Base-by-base conservation (phyloP, 2,888 invertebrate genomes). In the Julus scanicus region DNA sequence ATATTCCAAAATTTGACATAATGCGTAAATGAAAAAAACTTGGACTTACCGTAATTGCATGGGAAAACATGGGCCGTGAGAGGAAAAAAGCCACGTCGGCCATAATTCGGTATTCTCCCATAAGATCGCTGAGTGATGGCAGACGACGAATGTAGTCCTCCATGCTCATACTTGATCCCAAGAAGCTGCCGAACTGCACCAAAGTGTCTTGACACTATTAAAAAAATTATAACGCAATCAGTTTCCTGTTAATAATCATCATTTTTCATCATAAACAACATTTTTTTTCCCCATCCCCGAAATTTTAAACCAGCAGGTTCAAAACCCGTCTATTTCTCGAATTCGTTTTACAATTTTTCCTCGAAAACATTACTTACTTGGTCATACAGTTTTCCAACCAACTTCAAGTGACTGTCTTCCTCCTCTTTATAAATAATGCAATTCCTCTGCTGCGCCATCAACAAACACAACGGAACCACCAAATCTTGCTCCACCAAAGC, bases 21-120 rank as follows among this genome's bases (percentile, higher is more conserved):
- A n/a, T n/a, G n/a, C n/a, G n/a, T n/a, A 84, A 88, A 4, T 20
- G 17, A 2, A 39, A 11, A 2, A 44, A 86, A 39, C 15, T 3
- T 87, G 84, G 89, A 93, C 94, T 94, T 93, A 96, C 96, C 92
- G 95, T 95, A 88, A 97, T 96, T 86, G 95, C 94, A 92, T 96
- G 96, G 85, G 96, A 95, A 91, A 98, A 95, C 93, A 98, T 97
- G 5, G 98, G 97, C 89, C 99, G 94, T 85, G 98, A 97, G 44
- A 99, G 94, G 93, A 98, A 99, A 93, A 99, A 99, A n/a, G 99
- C 99, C 0, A 98, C 97, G 92, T 99, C 99, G 0, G 97, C 95
- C 89, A 97, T 97, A 86, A 99, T 96, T 92, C 98, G 97, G 92
- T 98, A 99, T 90, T 97, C 97, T 84, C 96, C 94, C 37, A 99